A percentile compares a stretch with the other conserved stretches of the same genome.
Conservation (phyloP, 2,888 invertebrate species). For the Rhabditophanes sp. region DNA sequence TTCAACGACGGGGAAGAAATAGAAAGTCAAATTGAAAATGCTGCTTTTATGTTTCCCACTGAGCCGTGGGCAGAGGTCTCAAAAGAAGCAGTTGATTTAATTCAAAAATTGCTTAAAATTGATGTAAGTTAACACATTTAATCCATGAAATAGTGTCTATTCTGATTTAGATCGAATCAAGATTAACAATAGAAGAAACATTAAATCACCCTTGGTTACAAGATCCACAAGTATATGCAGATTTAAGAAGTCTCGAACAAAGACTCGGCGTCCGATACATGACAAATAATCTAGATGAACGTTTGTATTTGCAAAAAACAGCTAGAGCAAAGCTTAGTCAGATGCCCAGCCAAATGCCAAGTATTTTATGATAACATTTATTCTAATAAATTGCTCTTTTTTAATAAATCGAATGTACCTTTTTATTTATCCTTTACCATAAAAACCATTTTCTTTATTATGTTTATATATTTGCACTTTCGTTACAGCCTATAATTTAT, state of each 20-base stretch:
- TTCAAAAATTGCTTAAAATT: slow-evolving; percentile 84
- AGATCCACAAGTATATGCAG: slow-evolving; percentile 30
- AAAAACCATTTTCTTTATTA: no score
- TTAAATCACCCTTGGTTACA: slow-evolving; percentile 37
- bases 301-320: no score
- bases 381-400: no score
- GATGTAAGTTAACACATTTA: slow-evolving; percentile 37
- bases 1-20: slow-evolving; percentile 76
- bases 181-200: slow-evolving; percentile 39
- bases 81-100: slow-evolving; percentile 78
- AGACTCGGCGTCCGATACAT: slow-evolving; percentile 49
- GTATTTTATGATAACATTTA: no score
- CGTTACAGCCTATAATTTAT: no score
- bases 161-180: slow-evolving; percentile 34
- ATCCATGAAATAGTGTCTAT: not conserved
- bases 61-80: slow-evolving; percentile 93
- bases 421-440: no score
- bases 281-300: slow-evolving; percentile 13
- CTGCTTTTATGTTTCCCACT: slow-evolving; percentile 98
- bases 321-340: no score
- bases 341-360: no score
- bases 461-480: no score
- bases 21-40: slow-evolving; percentile 96
- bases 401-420: no score
- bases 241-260: slow-evolving; percentile 28